Base-by-base conservation (phyloP, 2,113 vertebrate species). In the Grus americana region DNA sequence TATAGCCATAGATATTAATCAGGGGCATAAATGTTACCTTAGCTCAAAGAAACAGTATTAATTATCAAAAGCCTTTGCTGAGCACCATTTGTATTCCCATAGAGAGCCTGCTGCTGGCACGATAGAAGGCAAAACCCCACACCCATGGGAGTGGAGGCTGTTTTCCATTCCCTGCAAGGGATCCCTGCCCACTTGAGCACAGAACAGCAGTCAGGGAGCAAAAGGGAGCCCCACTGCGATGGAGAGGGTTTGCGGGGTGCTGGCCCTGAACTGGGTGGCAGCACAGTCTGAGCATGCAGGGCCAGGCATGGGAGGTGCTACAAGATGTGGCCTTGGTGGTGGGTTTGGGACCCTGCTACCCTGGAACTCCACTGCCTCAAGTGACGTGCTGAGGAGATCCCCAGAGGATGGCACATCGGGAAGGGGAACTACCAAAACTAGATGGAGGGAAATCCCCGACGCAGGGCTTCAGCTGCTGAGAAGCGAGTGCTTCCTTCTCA, bases 81-180 rank as follows among this genome's bases (percentile, higher is more conserved):
- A 80, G 58, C 12, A 9, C 55, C 55, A 49, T 78, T 78, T 20
- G 19, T 73, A 76, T 76, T 86, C 59, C 91, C 79, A 78, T 50
- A 72, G 81, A 44, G 47, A 90, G 86, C n/a, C 89, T 78, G 65
- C 83, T 86, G 55, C 82, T 82, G 88, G 81, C 88, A 79, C 1
- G 5, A 26, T 3, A 47, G 74, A 72, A 82, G 44, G 62, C 63
- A 92, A 90, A 94, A 81, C 14, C 70, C 61, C 12, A 61, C 95
- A 71, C 81, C 79, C 81, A 85, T 67, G 90, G 73, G 78, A 89
- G 68, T n/a, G 46, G 93, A 84, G 88, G 29, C n/a, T 81, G 55
- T 82, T 90, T 75, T 75, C 52, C 54, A 58, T 47, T 90, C 76
- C 42, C 52, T 82, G 70, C 0, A 3, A 93, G 49, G 57, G 40